Evolutionary conservation across 1,140 invertebrate genomes (phyloP).

Genomic region (Drosophila ambigua): DNA sequence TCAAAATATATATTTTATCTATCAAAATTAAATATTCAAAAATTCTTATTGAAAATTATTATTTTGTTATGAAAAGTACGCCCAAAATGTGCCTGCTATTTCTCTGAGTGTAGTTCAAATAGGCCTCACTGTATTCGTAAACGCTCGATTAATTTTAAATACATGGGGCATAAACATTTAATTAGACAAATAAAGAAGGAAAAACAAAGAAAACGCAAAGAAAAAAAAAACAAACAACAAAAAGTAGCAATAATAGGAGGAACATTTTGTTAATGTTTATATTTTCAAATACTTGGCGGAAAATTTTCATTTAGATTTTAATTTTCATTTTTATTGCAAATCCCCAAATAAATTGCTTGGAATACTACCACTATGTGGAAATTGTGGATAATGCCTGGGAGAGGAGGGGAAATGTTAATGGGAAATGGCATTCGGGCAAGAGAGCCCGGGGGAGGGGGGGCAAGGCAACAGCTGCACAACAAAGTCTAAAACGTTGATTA

Average conservation of each 20-base stretch:
- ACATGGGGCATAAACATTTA: slow-evolving; percentile 70
- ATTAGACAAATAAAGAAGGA: slow-evolving; percentile 50
- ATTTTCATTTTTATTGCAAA: slow-evolving; percentile 61
- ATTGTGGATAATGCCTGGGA: slow-evolving; percentile 23
- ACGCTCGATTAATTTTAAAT: slow-evolving; percentile 57
- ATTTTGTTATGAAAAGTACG: too few species aligned
- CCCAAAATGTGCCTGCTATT: too few species aligned
- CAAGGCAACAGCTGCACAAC: slow-evolving; percentile 53
- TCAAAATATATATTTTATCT: too few species aligned
- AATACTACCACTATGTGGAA: slow-evolving; percentile 46
- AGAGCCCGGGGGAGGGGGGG: slow-evolving; percentile 3
- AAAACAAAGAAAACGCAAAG: too few species aligned
- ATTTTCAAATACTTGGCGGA: slow-evolving; percentile 60
- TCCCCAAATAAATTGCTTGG: slow-evolving; percentile 64
- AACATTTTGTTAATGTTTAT: slow-evolving; percentile 58
- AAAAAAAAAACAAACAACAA: slow-evolving; percentile 21
- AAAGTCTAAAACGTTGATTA: slow-evolving; percentile 66
- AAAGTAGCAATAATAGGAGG: slow-evolving; percentile 34
- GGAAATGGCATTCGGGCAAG: slow-evolving; percentile 20
- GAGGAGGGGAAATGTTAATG: slow-evolving; percentile 25
- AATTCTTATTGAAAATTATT: too few species aligned
- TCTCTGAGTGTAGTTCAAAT: too few species aligned
- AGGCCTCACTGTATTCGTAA: slow-evolving; percentile 1
- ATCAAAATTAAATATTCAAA: too few species aligned
- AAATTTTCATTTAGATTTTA: slow-evolving; percentile 50